Evolutionary conservation across 2,797 vertebrate genomes (phyloP), one percentile per base, ranked within the genome.

Genomic region (Orientallactaga sibirica): DNA sequence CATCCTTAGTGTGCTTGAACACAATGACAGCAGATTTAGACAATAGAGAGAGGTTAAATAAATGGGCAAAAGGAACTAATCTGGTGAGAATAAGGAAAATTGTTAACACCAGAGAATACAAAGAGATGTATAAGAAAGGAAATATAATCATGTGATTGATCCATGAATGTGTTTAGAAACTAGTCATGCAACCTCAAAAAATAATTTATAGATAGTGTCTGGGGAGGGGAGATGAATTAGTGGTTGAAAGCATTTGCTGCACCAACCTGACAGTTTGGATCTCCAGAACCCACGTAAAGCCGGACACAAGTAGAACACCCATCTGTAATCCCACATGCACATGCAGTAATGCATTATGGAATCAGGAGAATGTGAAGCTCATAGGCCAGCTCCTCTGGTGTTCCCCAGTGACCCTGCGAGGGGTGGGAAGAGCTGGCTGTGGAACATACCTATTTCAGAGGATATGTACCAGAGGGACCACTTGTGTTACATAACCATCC

Each of bases 41-140:
- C 29, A 43, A 62, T 7, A 29, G 10, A 76, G n/a, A 73, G 27
- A 11, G 27, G 11, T 70, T 78, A n/a, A 75, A 77, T 64, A 67
- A 89, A 61, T 25, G 25, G 29, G 70, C 82, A 78, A 64, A 64
- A 93, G 33, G 2, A 77, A 48, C 41, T 82, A 64, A 86, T 48
- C 33, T 89, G 88, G 86, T 20, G n/a, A 91, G 19, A 33, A 43
- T 55, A 94, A 64, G 29, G 55, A 70, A 74, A 88, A 76, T 25
- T 18, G 7, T 58, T 77, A 43, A 73, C 37, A 77, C 22, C 19
- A 82, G 3, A 61, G 19, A 67, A 67, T 27, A 86, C 18, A 24
- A 43, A 76, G 33, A 76, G 27, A 24, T 61, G 7, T 81, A 2
- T 7, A 64, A 16, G 55, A 14, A 58, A 58, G 58, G 64, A 64